Conservation (phyloP, 2,888 invertebrate genomes). For the Marasmarcha lunaedactyla region DNA sequence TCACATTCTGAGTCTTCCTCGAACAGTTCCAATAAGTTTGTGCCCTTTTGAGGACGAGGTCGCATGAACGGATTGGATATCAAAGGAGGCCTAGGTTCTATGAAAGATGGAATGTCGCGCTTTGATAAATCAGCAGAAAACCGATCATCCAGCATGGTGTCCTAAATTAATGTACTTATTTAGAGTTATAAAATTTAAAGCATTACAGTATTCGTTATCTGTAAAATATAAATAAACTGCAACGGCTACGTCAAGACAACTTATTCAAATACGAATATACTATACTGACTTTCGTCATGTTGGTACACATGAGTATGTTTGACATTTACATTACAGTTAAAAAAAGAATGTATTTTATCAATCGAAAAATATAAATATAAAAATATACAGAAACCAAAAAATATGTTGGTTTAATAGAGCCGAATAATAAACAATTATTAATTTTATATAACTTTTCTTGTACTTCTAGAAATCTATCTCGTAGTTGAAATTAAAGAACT, state of each 20-base stretch:
- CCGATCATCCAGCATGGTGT: constrained; percentile 30
- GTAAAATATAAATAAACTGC: constrained; percentile 18
- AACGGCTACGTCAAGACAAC: no score
- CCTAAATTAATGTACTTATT: background rate
- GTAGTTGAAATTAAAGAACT: no score
- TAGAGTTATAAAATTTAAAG: background rate
- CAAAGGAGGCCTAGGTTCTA: constrained; percentile 53
- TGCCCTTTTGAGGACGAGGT: constrained; percentile 50
- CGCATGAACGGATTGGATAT: constrained; percentile 58
- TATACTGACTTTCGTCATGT: no score
- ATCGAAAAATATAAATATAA: no score
- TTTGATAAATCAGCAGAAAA: constrained; percentile 34
- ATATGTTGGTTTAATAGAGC: no score
- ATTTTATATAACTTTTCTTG: no score
- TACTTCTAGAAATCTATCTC: no score
- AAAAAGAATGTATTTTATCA: no score
- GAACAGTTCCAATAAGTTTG: constrained; percentile 46
- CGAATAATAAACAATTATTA: no score
- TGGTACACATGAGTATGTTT: no score
- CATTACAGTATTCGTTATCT: background rate
- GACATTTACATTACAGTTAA: no score
- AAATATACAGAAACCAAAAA: no score
- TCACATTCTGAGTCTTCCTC: constrained; percentile 46
- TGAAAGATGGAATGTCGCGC: constrained; percentile 57
- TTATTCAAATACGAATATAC: constrained; percentile 6